These are phyloP conservation scores for Xanthorhoe designata DNA, from an alignment of 2,888 invertebrate genomes.

Conservation along the genomic window DNA sequence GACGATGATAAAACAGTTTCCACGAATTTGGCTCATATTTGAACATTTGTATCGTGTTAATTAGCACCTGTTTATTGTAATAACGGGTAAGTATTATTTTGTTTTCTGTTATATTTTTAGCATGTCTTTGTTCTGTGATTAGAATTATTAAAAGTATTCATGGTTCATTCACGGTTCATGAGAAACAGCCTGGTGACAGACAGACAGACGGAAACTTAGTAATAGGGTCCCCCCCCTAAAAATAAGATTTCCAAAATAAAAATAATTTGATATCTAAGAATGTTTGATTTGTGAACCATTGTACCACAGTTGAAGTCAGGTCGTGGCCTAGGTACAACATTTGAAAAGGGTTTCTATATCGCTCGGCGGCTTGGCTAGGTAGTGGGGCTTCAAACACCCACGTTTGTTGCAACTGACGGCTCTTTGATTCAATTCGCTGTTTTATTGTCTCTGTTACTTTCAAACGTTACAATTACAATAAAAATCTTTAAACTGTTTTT, in stretches of 20 bases:
- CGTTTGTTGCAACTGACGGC: conserved; percentile 1
- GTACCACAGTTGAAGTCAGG: too few relatives aligned
- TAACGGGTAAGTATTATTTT: conserved; percentile 9
- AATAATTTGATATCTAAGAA: too few relatives aligned
- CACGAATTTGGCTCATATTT: conserved; percentile 58
- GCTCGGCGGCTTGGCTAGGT: background rate
- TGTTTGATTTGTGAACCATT: too few relatives aligned
- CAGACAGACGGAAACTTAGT: too few relatives aligned
- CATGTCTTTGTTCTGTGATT: conserved; percentile 1
- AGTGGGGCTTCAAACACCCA: background rate
- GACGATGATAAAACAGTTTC: conserved; percentile 67
- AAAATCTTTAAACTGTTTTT: background rate
- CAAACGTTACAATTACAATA: background rate
- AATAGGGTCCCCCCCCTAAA: too few relatives aligned
- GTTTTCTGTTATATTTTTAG: background rate
- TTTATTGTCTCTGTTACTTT: conserved; percentile 1
- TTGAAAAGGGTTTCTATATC: background rate
- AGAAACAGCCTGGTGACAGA: too few relatives aligned
- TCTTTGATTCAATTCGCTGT: background rate
- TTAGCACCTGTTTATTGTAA: conserved; percentile 24
- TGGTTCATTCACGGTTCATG: too few relatives aligned
- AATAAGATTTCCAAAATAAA: too few relatives aligned
- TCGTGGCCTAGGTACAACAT: too few relatives aligned
- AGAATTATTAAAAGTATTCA: background rate
- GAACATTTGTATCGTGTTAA: conserved; percentile 39